Conservation (phyloP, 2,888 invertebrate species). For the Hydropsyche betteni region DNA sequence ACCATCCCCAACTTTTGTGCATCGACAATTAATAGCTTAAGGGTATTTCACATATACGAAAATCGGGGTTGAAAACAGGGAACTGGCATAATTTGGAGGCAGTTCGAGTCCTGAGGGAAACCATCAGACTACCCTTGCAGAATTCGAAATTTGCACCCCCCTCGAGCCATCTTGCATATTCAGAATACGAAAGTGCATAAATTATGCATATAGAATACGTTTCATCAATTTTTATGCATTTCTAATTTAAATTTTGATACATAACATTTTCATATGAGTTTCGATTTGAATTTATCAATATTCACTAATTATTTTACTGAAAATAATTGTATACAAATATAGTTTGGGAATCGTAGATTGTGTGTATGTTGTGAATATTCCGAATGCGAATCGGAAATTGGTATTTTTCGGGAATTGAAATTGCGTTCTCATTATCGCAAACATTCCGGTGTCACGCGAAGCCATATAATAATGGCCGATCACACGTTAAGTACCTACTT, state of each 20-base stretch:
- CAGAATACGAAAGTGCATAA: slow-evolving; percentile 11
- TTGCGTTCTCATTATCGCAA: slow-evolving; percentile 43
- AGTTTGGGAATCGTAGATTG: neutral
- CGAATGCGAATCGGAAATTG: too few relatives aligned
- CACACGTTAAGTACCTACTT: slow-evolving; percentile 30
- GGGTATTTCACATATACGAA: slow-evolving; percentile 1
- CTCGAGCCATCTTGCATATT: neutral
- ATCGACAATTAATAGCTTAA: slow-evolving; percentile 18
- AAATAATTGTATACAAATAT: neutral
- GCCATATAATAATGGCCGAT: slow-evolving; percentile 41
- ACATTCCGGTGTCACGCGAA: slow-evolving; percentile 45
- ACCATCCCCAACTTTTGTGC: slow-evolving; percentile 18
- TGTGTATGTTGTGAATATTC: neutral
- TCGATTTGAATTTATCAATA: too few relatives aligned
- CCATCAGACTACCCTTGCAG: neutral
- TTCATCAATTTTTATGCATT: neutral
- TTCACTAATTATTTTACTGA: too few relatives aligned
- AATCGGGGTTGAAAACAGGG: neutral
- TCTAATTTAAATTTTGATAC: neutral
- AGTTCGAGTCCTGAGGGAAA: slow-evolving; percentile 6
- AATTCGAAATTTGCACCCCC: neutral
- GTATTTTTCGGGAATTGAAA: slow-evolving; percentile 33
- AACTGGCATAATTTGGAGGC: slow-evolving; percentile 17
- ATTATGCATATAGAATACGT: neutral
- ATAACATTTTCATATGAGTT: neutral